Evolutionary conservation across 2,113 vertebrate genomes (phyloP).

Genomic region (Turdus rufiventris): DNA sequence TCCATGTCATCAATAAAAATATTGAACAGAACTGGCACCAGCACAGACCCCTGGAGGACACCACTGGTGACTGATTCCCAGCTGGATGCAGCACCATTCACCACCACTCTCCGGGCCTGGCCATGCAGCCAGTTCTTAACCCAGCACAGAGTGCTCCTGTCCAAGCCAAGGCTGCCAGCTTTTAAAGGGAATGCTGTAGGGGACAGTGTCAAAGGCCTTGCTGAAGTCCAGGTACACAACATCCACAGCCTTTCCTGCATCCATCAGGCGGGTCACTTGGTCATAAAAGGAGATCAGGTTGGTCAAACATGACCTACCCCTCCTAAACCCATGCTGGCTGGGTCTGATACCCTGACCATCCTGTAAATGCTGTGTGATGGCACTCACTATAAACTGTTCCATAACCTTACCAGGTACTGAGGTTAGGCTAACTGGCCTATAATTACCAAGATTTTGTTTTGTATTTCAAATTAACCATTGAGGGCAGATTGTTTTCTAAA

Average conservation of each 20-base stretch:
- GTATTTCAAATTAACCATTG: neutral
- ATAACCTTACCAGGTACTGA: neutral
- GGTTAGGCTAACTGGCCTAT: neutral
- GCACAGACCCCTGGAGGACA: neutral
- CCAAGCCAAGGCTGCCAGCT: neutral
- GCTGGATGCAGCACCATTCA: neutral
- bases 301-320: neutral
- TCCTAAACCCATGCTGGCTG: neutral
- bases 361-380: neutral
- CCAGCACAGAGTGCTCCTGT: neutral
- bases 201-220: neutral
- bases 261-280: neutral
- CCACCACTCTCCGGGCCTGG: rapidly evolving
- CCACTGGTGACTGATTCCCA: neutral
- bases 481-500: neutral
- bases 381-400: neutral
- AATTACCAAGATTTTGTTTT: neutral
- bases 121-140: neutral
- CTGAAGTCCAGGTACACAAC: neutral
- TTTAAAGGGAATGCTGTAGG: neutral
- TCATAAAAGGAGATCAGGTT: neutral
- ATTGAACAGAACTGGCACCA: neutral
- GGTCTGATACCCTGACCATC: neutral
- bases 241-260: neutral
- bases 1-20: neutral